Percentiles rank a stretch among this genome's conserved stretches.
phyloP scores from a whole-genome alignment of 1,140 invertebrate species.

The Nephotettix cincticeps region DNA sequence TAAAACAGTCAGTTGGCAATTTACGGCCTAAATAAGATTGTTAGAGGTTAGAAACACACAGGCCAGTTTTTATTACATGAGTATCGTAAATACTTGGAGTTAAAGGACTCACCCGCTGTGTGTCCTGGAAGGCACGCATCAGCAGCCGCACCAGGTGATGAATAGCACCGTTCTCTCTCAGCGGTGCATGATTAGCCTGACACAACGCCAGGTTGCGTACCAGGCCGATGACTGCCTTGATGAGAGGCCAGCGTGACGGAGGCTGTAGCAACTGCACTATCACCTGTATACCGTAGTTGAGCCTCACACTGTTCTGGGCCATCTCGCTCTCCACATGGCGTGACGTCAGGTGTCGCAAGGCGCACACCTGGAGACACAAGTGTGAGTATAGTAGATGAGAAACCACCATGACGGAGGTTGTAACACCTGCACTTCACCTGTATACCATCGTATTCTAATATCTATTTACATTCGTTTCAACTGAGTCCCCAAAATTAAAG shows the following conservation, averaged over 20 bases:
- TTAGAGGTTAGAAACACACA: too few species aligned
- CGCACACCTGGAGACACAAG: constrained; percentile 68
- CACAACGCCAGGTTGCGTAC: constrained; percentile 96
- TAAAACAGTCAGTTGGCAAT: too few species aligned
- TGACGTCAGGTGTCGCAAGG: constrained; percentile 92
- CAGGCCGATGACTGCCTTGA: constrained; percentile 95
- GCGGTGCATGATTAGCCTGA: constrained; percentile 90
- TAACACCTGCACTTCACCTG: too few species aligned
- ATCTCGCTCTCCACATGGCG: constrained; percentile 93
- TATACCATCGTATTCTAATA: too few species aligned
- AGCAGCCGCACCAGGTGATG: constrained; percentile 90
- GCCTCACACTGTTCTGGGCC: constrained; percentile 93
- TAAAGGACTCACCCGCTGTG: constrained; percentile 68
- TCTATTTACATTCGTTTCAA: too few species aligned
- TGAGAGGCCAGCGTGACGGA: constrained; percentile 89
- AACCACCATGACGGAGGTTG: too few species aligned
- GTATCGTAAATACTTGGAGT: too few species aligned
- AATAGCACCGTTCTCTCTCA: constrained; percentile 93
- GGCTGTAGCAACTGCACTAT: constrained; percentile 95
- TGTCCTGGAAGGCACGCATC: constrained; percentile 89
- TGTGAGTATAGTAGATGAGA: too few species aligned
- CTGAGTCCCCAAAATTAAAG: too few species aligned
- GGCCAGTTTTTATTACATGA: too few species aligned
- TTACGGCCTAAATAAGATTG: too few species aligned
- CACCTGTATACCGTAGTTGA: constrained; percentile 90